Conservation (phyloP, 2,888 invertebrate genomes). For the Trissoscelio sp. region DNA sequence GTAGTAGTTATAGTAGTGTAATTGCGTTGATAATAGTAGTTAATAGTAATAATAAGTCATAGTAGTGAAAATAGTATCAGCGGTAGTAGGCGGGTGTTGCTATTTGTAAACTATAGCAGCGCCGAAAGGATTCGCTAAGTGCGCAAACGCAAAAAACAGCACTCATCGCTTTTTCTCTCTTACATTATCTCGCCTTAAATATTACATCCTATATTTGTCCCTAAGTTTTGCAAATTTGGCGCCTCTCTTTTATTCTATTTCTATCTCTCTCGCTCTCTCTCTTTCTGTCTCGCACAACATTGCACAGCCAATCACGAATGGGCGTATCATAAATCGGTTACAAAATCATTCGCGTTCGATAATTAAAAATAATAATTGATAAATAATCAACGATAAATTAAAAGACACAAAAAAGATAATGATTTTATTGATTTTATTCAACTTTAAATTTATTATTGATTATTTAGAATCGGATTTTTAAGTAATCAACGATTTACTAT, state of each 20-base stretch:
- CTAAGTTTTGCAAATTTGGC: constrained; percentile 4
- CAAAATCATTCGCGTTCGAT: no score
- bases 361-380: no score
- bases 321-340: constrained; percentile 11
- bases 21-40: constrained; percentile 36
- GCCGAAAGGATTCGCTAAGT: constrained; percentile 1
- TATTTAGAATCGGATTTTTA: no score
- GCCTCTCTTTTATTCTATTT: neutral
- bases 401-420: no score
- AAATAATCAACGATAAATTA: no score
- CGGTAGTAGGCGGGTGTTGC: neutral
- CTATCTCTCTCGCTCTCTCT: neutral
- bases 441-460: no score
- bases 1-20: constrained; percentile 33
- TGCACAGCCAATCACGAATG: constrained; percentile 57
- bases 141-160: constrained; percentile 12
- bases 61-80: constrained; percentile 37
- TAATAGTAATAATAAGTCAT: constrained; percentile 40
- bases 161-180: no score
- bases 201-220: constrained; percentile 4
- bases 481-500: no score
- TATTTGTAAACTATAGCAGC: constrained; percentile 6
- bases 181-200: no score
- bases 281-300: constrained; percentile 24
- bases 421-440: no score